Evolutionary conservation across 2,113 vertebrate species (phyloP), one percentile per base, ranked within the genome.

Genomic region (Neoarius graeffei): DNA sequence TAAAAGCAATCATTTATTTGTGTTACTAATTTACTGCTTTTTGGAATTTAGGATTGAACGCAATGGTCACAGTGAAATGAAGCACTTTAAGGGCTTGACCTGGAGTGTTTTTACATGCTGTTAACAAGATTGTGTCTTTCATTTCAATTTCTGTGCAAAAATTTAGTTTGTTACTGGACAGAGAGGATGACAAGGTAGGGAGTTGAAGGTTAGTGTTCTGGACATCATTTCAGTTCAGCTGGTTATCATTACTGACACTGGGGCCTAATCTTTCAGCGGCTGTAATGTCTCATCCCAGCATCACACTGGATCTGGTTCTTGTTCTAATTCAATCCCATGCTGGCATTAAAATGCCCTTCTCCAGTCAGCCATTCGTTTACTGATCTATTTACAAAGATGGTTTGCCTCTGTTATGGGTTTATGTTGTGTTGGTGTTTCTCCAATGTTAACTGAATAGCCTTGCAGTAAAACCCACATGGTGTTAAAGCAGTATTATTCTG

Each of bases 191-290:
- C 27, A 19, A 86, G 67, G 50, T 42, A 42, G 7, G 15, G 48
- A 5, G 60, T 83, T 50, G 66, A 15, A 67, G 76, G 50, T 57
- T 62, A 82, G 84, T 88, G 67, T 92, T 92, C 93, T 94, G 93
- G 90, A 92, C 87, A 87, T 85, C 73, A 59, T 93, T 88, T 91
- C 84, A 52, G 20, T 88, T 91, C 94, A 93, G 92, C 93, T 93
- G 93, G 93, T 79, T 90, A 59, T 91, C 91, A 94, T 94, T 94
- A 94, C 90, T 89, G 92, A 92, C 92, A 90, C 88, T 92, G 91
- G 89, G 88, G 89, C 71, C 79, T 25, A 19, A 69, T 90, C 48
- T 88, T 84, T 77, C 85, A 9, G 27, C 74, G 81, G 85, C 93
- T 91, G 88, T 92, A 92, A 86, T 56, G 84, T 92, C 91, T 92